Evolutionary conservation across 2,888 invertebrate genomes (phyloP).

Genomic region (Chrysomela aeneicollis): DNA sequence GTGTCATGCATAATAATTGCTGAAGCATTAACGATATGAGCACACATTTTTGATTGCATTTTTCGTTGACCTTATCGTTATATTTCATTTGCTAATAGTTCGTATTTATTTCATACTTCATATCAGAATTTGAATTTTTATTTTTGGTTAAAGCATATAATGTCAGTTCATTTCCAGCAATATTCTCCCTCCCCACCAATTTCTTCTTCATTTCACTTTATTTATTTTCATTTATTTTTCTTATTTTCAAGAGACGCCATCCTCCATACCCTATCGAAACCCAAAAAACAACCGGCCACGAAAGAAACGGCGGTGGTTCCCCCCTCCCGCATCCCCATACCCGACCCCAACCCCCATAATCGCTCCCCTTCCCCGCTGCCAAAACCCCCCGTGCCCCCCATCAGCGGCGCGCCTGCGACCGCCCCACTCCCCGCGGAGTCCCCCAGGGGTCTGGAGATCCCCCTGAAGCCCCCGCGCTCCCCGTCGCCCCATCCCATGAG

Average conservation of each 20-base stretch:
- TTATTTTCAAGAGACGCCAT: constrained; percentile 52
- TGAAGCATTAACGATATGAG: no score
- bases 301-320: constrained; percentile 44
- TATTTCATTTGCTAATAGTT: no score
- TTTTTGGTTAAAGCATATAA: no score
- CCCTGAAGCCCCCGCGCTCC: constrained; percentile 54
- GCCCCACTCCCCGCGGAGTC: constrained; percentile 14
- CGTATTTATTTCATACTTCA: no score
- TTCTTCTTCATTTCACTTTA: constrained; percentile 29
- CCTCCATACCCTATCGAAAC: constrained; percentile 41
- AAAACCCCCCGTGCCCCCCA: constrained; percentile 31
- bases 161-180: no score
- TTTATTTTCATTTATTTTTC: constrained; percentile 40
- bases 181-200: no score
- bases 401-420: constrained; percentile 2
- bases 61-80: no score
- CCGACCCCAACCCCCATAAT: constrained; percentile 38
- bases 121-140: no score
- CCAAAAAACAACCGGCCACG: constrained; percentile 39
- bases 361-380: constrained; percentile 31
- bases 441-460: constrained; percentile 40
- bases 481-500: constrained; percentile 55
- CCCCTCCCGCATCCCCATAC: constrained; percentile 43
- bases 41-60: no score
- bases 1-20: no score